Conservation (phyloP, 1,140 invertebrate genomes). For the Chironomus tepperi region DNA sequence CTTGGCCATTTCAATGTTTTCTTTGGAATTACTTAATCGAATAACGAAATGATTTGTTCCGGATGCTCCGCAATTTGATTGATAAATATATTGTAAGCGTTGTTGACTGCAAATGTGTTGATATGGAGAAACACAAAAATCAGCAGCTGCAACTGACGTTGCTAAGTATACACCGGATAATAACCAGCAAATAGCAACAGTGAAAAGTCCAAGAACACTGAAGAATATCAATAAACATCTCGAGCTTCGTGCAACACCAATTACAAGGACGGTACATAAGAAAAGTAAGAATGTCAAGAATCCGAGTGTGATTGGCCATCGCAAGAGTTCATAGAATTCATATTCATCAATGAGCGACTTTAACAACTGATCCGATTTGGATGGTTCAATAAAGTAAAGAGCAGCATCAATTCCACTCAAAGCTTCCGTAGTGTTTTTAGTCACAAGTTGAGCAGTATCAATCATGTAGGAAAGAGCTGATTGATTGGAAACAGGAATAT, state of each 20-base stretch:
- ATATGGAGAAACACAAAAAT: conserved; percentile 63
- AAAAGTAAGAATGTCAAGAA: conserved; percentile 66
- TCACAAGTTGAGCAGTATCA: conserved; percentile 51
- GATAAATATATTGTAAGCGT: conserved; percentile 16
- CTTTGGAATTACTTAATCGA: neutral
- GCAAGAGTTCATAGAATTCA: conserved; percentile 50
- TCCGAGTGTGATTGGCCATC: conserved; percentile 74
- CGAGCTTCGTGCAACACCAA: conserved; percentile 71
- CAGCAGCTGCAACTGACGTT: conserved; percentile 59
- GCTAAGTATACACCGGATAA: conserved; percentile 66
- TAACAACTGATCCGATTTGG: conserved; percentile 57
- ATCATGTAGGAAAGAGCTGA: conserved; percentile 57
- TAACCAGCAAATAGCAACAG: conserved; percentile 71
- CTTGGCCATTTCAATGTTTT: neutral
- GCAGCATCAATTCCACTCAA: conserved; percentile 47
- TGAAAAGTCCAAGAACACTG: conserved; percentile 65
- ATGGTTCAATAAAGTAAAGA: conserved; percentile 61
- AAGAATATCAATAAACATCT: conserved; percentile 74
- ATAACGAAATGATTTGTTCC: conserved; percentile 17
- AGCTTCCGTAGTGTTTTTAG: conserved; percentile 59
- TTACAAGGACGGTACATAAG: conserved; percentile 69
- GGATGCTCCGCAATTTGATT: neutral
- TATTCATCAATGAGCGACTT: conserved; percentile 50
- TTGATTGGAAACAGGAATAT: conserved; percentile 62
- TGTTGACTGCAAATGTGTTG: conserved; percentile 38